Evolutionary conservation across 2,888 invertebrate genomes (phyloP).

Genomic region (Syrista parreyssii): DNA sequence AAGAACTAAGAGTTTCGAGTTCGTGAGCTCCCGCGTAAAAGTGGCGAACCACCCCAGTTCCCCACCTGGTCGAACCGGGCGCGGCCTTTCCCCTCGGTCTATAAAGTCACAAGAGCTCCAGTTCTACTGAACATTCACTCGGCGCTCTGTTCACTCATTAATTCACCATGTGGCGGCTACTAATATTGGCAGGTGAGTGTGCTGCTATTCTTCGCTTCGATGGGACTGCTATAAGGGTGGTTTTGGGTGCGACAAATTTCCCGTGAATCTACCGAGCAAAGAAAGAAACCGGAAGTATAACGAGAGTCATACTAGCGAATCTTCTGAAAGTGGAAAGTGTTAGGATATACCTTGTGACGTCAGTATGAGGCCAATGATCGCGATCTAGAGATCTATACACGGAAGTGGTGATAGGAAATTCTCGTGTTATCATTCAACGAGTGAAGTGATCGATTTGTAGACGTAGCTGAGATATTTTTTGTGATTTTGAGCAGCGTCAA

Average conservation of each 20-base stretch:
- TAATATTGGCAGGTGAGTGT: conserved; percentile 62
- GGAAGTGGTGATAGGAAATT: neutral
- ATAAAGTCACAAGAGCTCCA: conserved; percentile 60
- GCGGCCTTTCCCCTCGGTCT: conserved; percentile 64
- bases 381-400: neutral
- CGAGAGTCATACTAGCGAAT: neutral
- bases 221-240: conserved; percentile 13
- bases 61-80: conserved; percentile 44
- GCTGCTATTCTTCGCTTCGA: conserved; percentile 10
- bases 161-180: conserved; percentile 59
- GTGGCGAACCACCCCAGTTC: conserved; percentile 59
- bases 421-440: neutral
- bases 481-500: neutral
- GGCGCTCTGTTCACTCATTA: conserved; percentile 56
- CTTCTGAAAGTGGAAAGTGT: neutral
- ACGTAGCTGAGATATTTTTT: neutral
- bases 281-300: conserved; percentile 33
- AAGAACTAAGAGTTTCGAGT: conserved; percentile 10
- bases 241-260: neutral
- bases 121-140: conserved; percentile 60
- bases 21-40: conserved; percentile 39
- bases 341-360: neutral
- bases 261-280: conserved; percentile 6
- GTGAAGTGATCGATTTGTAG: neutral
- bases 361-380: neutral